These are phyloP conservation scores for Chionoecetes opilio DNA, from an alignment of 1,140 invertebrate genomes.

Conservation along the genomic window DNA sequence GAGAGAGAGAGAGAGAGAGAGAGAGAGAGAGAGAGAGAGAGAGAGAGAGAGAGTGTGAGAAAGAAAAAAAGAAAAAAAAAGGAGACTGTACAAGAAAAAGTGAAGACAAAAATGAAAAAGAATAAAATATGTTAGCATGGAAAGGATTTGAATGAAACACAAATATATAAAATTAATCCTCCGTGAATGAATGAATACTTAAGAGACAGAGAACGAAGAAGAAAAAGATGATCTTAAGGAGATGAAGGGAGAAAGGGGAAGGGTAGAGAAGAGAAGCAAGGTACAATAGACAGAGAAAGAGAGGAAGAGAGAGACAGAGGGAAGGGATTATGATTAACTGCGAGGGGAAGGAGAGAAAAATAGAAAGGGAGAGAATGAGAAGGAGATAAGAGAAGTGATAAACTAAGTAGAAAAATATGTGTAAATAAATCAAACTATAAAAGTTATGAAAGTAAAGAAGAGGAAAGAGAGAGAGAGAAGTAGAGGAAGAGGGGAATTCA, in stretches of 20 bases:
- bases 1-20: conserved; percentile 37
- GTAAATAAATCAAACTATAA: neutral
- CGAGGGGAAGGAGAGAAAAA: conserved; percentile 10
- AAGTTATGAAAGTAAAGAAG: neutral
- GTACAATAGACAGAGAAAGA: too few relatives aligned
- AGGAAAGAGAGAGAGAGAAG: neutral
- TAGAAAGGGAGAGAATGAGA: conserved; percentile 8
- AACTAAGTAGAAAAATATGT: neutral
- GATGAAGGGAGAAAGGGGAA: conserved; percentile 21
- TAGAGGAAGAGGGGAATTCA: neutral
- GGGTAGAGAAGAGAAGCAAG: neutral
- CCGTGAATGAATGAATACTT: too few relatives aligned
- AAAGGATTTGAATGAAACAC: conserved; percentile 22
- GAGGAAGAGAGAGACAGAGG: conserved; percentile 3
- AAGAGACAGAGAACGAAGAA: neutral
- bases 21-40: neutral
- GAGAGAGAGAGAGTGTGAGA: neutral
- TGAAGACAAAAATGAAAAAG: neutral
- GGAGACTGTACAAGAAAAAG: neutral
- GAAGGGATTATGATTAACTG: neutral
- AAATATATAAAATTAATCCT: neutral
- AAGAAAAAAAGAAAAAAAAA: neutral
- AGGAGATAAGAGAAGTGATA: conserved; percentile 1
- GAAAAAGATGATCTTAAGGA: neutral
- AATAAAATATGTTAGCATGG: neutral